Evolutionary conservation across 2,888 invertebrate species (phyloP).

Genomic region (Cosmia trapezina): DNA sequence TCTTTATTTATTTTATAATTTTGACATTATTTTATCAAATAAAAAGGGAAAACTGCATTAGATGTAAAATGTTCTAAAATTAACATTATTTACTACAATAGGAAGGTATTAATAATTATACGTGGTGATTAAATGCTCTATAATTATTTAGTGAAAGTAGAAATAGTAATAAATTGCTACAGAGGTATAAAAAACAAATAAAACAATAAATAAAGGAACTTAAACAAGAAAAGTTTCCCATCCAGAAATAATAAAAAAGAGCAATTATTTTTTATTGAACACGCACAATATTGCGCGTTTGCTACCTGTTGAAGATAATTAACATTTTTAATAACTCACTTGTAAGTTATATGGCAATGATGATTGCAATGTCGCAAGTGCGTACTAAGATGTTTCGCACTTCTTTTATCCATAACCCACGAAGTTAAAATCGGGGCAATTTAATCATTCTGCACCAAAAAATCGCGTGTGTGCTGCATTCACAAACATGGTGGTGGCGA

Average conservation of each 20-base stretch:
- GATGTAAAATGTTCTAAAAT: background rate
- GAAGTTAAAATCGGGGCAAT: constrained; percentile 31
- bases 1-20: background rate
- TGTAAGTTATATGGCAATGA: background rate
- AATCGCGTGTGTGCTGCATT: constrained; percentile 32
- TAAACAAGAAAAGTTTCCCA: constrained; percentile 1
- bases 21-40: background rate
- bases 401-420: constrained; percentile 48
- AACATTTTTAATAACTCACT: constrained; percentile 20
- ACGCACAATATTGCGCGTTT: background rate
- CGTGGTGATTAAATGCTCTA: background rate
- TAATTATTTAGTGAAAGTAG: background rate
- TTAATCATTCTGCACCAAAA: constrained; percentile 51
- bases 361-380: constrained; percentile 30
- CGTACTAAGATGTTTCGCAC: constrained; percentile 28
- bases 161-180: background rate
- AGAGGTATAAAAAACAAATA: background rate
- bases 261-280: background rate
- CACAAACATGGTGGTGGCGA: constrained; percentile 27
- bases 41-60: background rate
- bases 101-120: background rate
- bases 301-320: constrained; percentile 26
- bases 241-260: background rate
- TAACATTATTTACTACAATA: background rate
- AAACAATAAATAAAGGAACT: background rate